These are phyloP conservation scores for Pristis pectinata DNA, from an alignment of 2,797 vertebrate species.

Conservation along the genomic window DNA sequence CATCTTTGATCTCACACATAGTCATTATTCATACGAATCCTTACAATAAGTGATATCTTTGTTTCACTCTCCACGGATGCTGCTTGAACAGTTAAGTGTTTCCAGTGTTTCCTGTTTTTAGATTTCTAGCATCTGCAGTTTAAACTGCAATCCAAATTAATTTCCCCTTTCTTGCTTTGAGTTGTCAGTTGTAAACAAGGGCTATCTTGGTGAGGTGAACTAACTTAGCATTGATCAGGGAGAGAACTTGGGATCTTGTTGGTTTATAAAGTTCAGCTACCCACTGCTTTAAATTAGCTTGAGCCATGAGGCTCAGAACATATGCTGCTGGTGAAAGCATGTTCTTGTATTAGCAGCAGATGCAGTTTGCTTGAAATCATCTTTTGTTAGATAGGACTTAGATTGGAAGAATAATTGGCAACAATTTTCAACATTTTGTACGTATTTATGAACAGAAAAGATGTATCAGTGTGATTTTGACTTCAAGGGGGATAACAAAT, in stretches of 20 bases:
- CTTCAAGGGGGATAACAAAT: background rate
- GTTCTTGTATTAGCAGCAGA: background rate
- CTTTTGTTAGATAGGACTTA: background rate
- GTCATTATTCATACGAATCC: background rate
- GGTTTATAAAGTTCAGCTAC: background rate
- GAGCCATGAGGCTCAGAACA: background rate
- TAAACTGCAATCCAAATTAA: background rate
- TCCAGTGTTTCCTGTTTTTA: no score
- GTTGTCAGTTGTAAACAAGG: background rate
- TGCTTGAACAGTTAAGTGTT: no score
- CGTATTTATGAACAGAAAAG: background rate
- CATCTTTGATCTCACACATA: background rate
- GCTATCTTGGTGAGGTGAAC: background rate
- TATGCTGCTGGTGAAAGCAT: background rate
- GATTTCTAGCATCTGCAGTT: no score
- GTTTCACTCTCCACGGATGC: no score
- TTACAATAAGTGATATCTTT: background rate
- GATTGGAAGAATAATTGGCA: no score
- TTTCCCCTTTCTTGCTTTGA: background rate
- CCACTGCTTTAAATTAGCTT: background rate
- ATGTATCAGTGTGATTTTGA: background rate
- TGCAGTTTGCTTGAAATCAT: background rate
- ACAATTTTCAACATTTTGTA: background rate
- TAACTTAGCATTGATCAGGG: background rate
- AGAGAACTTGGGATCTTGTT: background rate